Evolutionary conservation across 2,888 invertebrate genomes (phyloP), one percentile per base, ranked within the genome.

Genomic region (Alviniconcha strummeri): DNA sequence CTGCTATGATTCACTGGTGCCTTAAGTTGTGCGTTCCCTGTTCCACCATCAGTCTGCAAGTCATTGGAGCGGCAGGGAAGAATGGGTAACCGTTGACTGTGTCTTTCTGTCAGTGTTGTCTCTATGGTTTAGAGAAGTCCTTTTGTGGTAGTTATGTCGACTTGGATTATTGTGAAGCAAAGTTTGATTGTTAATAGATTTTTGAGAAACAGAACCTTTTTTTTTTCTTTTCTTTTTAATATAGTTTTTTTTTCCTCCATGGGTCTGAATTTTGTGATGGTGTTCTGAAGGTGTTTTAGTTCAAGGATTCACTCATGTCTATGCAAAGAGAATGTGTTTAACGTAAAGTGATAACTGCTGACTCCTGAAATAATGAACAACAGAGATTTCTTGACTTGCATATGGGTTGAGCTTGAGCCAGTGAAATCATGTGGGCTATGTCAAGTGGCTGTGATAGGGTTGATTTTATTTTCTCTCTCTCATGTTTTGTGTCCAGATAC

Each of bases 361-460:
- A 60, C 60, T 36, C 36, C 36, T 36, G 36, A 36, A 36, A 36
- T 36, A 36, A 36, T 36, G 36, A 60, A 60, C 8, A 8, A 60
- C 13, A 60, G 60, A 60, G 60, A 5, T 55, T 54, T 54, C 36
- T 75, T 17, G 7, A 75, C 54, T 17, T 5, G 75, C 54, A 4
- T 55, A 54, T 55, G 15, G 54, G 7, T 11, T 72, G 36, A 57
- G 56, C 15, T 57, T 19, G 54, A 77, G 76, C 64, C 64, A 57
- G 78, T 78, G 78, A 78, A 76, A 64, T 64, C 36, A 9, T 36
- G 52, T 78, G 57, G n/a, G 57, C 54, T 75, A 19, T 78, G n/a
- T 56, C 57, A n/a, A 57, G n/a, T 19, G 52, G 64, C 78, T 78
- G 78, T 78, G 78, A 78, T 78, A 78, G 78, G 78, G 57, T 64